phyloP scores from a whole-genome alignment of 2,113 vertebrate genomes.

The Datnioides undecimradiatus region DNA sequence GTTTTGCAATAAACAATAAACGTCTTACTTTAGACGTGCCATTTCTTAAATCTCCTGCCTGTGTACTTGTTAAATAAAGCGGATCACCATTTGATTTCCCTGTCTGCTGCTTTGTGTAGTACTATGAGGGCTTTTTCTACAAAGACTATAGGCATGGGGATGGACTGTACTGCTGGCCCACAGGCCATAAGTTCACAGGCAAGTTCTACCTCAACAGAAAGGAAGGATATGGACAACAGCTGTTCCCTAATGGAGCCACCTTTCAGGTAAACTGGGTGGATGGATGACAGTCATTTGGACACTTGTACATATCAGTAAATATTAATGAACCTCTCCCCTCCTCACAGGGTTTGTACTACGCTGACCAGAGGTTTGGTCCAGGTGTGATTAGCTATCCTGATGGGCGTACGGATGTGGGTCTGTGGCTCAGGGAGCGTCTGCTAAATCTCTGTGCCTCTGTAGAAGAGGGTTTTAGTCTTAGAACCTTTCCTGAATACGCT shows the following conservation, averaged over 20 bases:
- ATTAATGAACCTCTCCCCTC: accelerated
- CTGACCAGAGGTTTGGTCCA: conserved; percentile 87
- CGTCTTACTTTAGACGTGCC: too few relatives aligned
- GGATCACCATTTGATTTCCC: not conserved
- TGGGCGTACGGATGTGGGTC: conserved; percentile 86
- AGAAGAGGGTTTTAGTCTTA: conserved; percentile 79
- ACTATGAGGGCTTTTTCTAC: conserved; percentile 87
- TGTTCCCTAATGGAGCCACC: conserved; percentile 76
- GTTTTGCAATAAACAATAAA: too few relatives aligned
- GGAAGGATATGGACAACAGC: conserved; percentile 88
- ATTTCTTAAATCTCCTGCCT: not conserved
- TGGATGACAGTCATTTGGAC: not conserved
- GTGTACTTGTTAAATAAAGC: not conserved
- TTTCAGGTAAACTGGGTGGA: conserved; percentile 84
- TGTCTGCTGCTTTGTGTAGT: conserved; percentile 73
- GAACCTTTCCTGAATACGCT: conserved; percentile 77
- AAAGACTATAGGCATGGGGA: conserved; percentile 87
- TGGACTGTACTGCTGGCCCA: conserved; percentile 85
- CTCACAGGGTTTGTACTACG: conserved; percentile 88
- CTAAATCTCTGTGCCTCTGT: conserved; percentile 81
- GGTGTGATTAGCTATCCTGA: conserved; percentile 85
- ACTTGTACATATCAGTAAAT: not conserved
- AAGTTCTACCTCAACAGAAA: conserved; percentile 89
- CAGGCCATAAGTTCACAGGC: conserved; percentile 87
- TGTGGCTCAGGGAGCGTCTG: conserved; percentile 86